These are phyloP conservation scores for Noctilio leporinus DNA, from an alignment of 2,113 vertebrate genomes.

Conservation along the genomic window DNA sequence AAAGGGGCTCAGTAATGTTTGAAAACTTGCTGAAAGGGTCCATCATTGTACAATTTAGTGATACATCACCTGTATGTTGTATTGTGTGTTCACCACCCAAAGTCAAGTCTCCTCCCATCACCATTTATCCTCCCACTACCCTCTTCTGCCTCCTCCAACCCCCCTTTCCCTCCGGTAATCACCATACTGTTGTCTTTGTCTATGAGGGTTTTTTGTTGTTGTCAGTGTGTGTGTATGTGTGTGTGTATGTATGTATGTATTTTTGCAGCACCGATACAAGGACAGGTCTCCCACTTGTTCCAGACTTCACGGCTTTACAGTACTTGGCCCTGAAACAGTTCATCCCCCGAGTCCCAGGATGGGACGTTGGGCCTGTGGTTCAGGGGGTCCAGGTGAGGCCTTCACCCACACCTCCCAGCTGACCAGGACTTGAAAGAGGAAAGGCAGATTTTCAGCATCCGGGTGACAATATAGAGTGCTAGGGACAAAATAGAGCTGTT, in stretches of 20 bases:
- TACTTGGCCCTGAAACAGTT: not conserved
- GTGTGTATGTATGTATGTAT: too few relatives aligned
- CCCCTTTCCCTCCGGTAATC: not conserved
- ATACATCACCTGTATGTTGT: not conserved
- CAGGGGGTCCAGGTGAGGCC: not conserved
- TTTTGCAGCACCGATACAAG: not conserved
- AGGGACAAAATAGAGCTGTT: not conserved
- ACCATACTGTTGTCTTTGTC: not conserved
- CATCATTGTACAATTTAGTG: not conserved
- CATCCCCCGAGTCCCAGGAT: not conserved
- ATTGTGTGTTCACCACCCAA: not conserved
- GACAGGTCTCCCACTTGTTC: not conserved
- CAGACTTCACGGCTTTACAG: not conserved
- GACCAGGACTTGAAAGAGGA: fast-evolving
- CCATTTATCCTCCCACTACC: not conserved
- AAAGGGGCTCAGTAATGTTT: not conserved
- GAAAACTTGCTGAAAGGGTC: not conserved
- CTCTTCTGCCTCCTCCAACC: not conserved
- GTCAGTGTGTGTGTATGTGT: too few relatives aligned
- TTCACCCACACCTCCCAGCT: not conserved
- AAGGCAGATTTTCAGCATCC: not conserved
- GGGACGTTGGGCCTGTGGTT: not conserved
- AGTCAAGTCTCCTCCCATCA: not conserved
- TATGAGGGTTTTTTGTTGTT: too few relatives aligned
- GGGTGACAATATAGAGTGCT: too few relatives aligned